phyloP scores from a whole-genome alignment of 2,888 invertebrate genomes.

The Melipona beecheii region DNA sequence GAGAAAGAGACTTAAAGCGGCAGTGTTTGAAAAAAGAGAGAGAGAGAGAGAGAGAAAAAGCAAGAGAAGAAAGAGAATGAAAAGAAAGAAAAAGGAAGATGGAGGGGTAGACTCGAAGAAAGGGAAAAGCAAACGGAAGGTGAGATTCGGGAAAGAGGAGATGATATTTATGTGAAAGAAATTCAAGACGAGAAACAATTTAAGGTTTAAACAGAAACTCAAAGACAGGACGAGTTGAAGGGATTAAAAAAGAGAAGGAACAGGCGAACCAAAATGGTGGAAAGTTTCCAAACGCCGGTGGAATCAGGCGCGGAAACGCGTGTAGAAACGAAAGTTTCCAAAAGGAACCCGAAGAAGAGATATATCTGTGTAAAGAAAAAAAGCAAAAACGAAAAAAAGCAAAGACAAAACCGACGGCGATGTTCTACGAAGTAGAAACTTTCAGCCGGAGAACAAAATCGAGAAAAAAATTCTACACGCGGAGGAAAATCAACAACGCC shows the following conservation, averaged over 20 bases:
- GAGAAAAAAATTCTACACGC: neutral
- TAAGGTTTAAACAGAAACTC: constrained; percentile 28
- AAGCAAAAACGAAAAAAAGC: too few relatives aligned
- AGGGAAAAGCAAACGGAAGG: constrained; percentile 7
- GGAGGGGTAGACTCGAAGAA: neutral
- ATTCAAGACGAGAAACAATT: constrained; percentile 21
- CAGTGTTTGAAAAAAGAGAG: neutral
- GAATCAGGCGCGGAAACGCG: neutral
- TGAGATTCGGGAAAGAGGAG: constrained; percentile 14
- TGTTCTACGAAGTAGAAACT: neutral
- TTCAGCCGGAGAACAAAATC: neutral
- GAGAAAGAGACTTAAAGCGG: constrained; percentile 32
- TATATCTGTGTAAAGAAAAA: neutral
- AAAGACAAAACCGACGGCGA: neutral
- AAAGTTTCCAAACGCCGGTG: neutral
- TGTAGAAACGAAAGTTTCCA: neutral
- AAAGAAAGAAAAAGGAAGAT: neutral
- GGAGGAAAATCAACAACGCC: neutral
- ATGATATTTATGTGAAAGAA: constrained; percentile 27
- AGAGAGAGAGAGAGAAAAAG: neutral
- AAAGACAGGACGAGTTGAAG: neutral
- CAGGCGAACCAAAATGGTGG: neutral
- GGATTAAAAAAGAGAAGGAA: neutral
- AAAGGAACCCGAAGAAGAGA: neutral
- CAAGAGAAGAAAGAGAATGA: neutral